Conservation (phyloP, 2,888 invertebrate genomes). For the Volucella bombylans region DNA sequence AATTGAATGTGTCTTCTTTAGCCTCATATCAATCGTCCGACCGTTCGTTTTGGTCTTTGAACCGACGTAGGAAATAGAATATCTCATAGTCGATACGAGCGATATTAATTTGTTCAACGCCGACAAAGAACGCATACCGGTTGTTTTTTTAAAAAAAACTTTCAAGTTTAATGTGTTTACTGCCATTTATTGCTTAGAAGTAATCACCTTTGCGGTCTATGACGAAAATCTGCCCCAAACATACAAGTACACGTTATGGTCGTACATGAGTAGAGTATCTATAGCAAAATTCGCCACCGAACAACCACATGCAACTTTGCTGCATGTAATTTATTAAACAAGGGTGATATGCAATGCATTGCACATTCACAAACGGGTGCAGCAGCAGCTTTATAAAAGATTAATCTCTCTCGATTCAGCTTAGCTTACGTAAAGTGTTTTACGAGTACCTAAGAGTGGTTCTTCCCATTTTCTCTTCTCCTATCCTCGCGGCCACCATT, state of each 20-base stretch:
- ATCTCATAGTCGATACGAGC: constrained; percentile 30
- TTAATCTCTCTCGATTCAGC: constrained; percentile 4
- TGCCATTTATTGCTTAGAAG: constrained; percentile 1
- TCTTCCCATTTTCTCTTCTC: not conserved
- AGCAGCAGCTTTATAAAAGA: constrained; percentile 10
- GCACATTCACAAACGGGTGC: constrained; percentile 6
- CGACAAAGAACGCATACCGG: constrained; percentile 9
- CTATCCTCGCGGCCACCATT: not conserved
- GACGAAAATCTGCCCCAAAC: not conserved
- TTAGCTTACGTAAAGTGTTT: constrained; percentile 44
- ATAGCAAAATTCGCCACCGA: not conserved
- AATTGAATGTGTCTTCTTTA: not conserved
- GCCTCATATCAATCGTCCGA: constrained; percentile 22
- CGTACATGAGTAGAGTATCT: not conserved
- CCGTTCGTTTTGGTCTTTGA: constrained; percentile 25
- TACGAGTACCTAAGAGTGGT: constrained; percentile 12
- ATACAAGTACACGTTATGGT: not conserved
- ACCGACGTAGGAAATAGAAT: constrained; percentile 11
- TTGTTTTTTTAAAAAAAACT: not conserved
- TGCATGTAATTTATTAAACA: not conserved
- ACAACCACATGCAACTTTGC: not conserved
- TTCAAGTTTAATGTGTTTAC: constrained; percentile 6
- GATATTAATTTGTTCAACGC: not conserved
- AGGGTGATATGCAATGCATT: constrained; percentile 23
- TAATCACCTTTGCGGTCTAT: constrained; percentile 22